Evolutionary conservation across 2,888 invertebrate genomes (phyloP).

Genomic region (Aphidius colemani): DNA sequence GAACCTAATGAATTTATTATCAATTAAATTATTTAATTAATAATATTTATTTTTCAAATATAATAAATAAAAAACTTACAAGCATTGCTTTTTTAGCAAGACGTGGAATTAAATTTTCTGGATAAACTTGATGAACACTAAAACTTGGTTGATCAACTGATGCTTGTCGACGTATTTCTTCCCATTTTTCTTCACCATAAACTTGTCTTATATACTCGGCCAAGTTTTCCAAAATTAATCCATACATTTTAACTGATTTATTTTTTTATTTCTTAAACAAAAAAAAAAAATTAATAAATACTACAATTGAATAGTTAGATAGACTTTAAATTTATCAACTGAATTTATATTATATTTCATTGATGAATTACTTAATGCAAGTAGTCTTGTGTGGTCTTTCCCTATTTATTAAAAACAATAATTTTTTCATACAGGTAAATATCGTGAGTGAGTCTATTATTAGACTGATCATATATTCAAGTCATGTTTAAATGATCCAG

Average conservation of each 20-base stretch:
- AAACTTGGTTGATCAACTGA: slow-evolving; percentile 87
- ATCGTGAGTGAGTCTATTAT: too few relatives aligned
- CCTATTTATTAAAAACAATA: too few relatives aligned
- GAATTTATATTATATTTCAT: too few relatives aligned
- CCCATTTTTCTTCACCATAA: slow-evolving; percentile 96
- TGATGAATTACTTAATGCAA: too few relatives aligned
- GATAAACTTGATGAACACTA: slow-evolving; percentile 91
- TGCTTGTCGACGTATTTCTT: slow-evolving; percentile 83
- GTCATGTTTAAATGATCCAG: too few relatives aligned
- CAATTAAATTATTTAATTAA: not conserved
- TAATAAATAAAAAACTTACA: slow-evolving; percentile 61
- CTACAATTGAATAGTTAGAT: too few relatives aligned
- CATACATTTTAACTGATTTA: slow-evolving; percentile 77
- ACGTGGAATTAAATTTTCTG: slow-evolving; percentile 84
- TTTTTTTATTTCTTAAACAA: slow-evolving; percentile 4
- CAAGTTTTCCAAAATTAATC: slow-evolving; percentile 90
- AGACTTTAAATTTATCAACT: too few relatives aligned
- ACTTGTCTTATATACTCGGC: slow-evolving; percentile 88
- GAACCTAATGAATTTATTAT: slow-evolving; percentile 66
- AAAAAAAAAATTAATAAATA: too few relatives aligned
- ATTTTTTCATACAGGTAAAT: too few relatives aligned
- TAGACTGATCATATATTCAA: too few relatives aligned
- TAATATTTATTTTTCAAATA: not conserved
- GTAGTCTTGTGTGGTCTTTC: too few relatives aligned
- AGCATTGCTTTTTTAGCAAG: slow-evolving; percentile 85